Percentiles rank a stretch among this genome's conserved stretches.
Evolutionary conservation across 2,797 vertebrate species (phyloP).

Genomic region (Pitangus sulphuratus): DNA sequence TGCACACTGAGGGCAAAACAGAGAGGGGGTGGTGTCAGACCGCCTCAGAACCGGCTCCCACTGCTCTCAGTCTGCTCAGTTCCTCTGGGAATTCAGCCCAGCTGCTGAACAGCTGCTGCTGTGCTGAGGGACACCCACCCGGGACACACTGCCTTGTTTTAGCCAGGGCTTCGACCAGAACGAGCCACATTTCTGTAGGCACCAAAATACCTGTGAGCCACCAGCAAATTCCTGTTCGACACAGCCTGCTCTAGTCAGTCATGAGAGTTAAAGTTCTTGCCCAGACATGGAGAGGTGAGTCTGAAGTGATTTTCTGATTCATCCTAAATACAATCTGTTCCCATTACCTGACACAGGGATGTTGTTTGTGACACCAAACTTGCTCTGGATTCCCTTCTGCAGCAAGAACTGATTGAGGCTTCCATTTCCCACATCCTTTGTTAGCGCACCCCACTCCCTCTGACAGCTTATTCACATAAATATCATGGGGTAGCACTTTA

Average conservation of each 20-base stretch:
- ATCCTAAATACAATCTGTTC: neutral
- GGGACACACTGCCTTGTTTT: neutral
- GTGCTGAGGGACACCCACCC: neutral
- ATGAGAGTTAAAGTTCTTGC: neutral
- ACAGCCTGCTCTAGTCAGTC: neutral
- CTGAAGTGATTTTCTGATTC: slow-evolving; percentile 17
- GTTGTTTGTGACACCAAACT: slow-evolving; percentile 80
- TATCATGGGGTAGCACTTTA: neutral
- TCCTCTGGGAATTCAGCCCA: neutral
- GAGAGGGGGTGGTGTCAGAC: neutral
- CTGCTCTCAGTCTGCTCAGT: neutral
- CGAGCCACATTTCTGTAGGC: neutral
- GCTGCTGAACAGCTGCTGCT: neutral
- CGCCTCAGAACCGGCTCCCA: neutral
- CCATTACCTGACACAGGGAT: slow-evolving; percentile 80
- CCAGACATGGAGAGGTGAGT: neutral
- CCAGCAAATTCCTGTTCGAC: neutral
- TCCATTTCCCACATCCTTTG: slow-evolving; percentile 81
- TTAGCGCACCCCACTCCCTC: slow-evolving; percentile 74
- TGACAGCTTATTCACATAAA: neutral
- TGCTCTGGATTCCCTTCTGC: slow-evolving; percentile 84
- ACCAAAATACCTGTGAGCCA: neutral
- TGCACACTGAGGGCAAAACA: slow-evolving; percentile 51
- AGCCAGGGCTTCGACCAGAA: neutral
- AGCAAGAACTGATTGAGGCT: slow-evolving; percentile 84